phyloP scores from a whole-genome alignment of 2,888 invertebrate genomes.

The Deilephila porcellus region DNA sequence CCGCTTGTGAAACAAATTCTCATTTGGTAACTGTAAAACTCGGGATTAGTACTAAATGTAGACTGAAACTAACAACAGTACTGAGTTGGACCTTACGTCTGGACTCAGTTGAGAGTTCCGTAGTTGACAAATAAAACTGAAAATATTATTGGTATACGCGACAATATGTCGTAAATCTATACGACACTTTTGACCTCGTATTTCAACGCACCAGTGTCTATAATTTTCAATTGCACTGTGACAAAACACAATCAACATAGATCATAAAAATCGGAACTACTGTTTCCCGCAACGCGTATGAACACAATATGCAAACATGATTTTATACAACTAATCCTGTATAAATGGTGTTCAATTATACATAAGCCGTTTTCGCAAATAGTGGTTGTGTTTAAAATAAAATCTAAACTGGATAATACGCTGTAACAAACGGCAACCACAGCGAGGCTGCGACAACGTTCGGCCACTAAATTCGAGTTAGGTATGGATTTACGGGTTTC shows the following conservation, averaged over 20 bases:
- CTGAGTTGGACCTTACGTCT: background rate
- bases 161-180: background rate
- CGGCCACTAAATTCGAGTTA: slow-evolving; percentile 72
- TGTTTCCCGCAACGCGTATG: background rate
- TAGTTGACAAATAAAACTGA: background rate
- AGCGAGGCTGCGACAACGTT: slow-evolving; percentile 49
- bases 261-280: slow-evolving; percentile 3
- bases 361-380: slow-evolving; percentile 33
- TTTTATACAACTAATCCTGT: slow-evolving; percentile 5
- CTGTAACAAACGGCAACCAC: slow-evolving; percentile 59
- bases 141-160: background rate
- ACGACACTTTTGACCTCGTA: background rate
- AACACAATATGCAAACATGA: background rate
- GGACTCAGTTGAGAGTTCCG: background rate
- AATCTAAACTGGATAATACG: slow-evolving; percentile 57
- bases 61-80: background rate
- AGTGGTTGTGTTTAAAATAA: slow-evolving; percentile 24
- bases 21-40: background rate
- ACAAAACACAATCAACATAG: slow-evolving; percentile 6
- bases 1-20: slow-evolving; percentile 3
- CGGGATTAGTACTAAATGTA: background rate
- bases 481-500: slow-evolving; percentile 75
- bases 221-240: background rate
- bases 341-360: slow-evolving; percentile 14
- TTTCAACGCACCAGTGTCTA: background rate